Percentiles rank a stretch among this genome's conserved stretches.
phyloP scores from a whole-genome alignment of 2,888 invertebrate species.

The Trachelus iudaicus region DNA sequence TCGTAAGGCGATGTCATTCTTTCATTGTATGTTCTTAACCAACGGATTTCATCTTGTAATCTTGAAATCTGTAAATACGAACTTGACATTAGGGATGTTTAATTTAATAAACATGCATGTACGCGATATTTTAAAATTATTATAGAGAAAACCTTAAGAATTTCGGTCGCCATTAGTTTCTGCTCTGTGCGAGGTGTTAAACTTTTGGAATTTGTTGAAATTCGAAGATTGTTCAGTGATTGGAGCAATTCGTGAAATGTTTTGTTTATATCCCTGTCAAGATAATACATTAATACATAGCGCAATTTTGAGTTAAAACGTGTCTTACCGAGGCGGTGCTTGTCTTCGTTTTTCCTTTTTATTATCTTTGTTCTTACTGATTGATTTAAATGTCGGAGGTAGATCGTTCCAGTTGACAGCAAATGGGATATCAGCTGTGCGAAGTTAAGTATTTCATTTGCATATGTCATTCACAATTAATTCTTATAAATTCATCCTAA shows the following conservation, averaged over 20 bases:
- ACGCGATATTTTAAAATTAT: conserved; percentile 1
- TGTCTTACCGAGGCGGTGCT: conserved; percentile 32
- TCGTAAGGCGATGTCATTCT: conserved; percentile 23
- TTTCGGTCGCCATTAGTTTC: conserved; percentile 69
- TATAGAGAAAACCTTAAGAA: conserved; percentile 67
- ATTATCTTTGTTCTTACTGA: background rate
- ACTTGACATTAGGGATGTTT: background rate
- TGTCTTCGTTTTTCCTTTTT: conserved; percentile 24
- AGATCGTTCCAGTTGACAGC: conserved; percentile 68
- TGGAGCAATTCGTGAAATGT: conserved; percentile 61
- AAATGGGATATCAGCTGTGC: conserved; percentile 69
- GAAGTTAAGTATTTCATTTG: background rate
- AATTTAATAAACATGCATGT: background rate
- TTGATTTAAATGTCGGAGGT: background rate
- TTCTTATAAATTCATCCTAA: background rate
- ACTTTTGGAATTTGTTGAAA: conserved; percentile 15
- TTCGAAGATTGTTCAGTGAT: conserved; percentile 57
- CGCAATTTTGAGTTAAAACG: background rate
- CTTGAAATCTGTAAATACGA: conserved; percentile 68
- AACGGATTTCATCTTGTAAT: conserved; percentile 69
- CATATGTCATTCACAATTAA: background rate
- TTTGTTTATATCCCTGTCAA: conserved; percentile 42
- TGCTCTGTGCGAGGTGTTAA: conserved; percentile 68
- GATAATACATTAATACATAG: background rate
- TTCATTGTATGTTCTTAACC: conserved; percentile 62